phyloP scores from a whole-genome alignment of 2,113 vertebrate genomes.

The Rostratula benghalensis region DNA sequence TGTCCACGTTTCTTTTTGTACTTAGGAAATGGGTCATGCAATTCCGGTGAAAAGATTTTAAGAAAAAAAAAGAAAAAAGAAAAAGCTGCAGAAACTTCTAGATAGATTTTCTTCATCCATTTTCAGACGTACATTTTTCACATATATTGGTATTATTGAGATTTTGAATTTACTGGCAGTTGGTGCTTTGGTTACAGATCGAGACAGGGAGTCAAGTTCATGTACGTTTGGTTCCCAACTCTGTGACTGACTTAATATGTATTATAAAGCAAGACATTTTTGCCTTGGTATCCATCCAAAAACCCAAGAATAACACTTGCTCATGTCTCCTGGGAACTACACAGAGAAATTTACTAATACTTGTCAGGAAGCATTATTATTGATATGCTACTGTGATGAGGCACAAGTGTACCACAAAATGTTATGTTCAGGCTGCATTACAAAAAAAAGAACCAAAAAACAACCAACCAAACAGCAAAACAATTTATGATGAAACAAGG shows the following conservation, averaged over 20 bases:
- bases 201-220: constrained; percentile 3
- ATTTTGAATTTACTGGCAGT: background rate
- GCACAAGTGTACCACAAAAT: background rate
- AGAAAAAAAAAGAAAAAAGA: fast-evolving
- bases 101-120: background rate
- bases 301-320: background rate
- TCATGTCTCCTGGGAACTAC: background rate
- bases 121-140: background rate
- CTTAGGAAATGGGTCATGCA: background rate
- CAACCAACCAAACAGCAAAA: background rate
- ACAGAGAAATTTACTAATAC: background rate
- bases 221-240: background rate
- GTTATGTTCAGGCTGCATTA: background rate
- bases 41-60: background rate
- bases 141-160: background rate
- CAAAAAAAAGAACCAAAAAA: background rate
- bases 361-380: background rate
- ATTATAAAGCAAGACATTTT: background rate
- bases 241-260: background rate
- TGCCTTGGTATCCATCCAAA: background rate
- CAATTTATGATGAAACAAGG: background rate
- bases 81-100: background rate
- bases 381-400: background rate
- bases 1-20: background rate
- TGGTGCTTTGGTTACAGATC: constrained; percentile 15